Conservation (phyloP, 1,140 invertebrate genomes). For the Hylaeus anthracinus region DNA sequence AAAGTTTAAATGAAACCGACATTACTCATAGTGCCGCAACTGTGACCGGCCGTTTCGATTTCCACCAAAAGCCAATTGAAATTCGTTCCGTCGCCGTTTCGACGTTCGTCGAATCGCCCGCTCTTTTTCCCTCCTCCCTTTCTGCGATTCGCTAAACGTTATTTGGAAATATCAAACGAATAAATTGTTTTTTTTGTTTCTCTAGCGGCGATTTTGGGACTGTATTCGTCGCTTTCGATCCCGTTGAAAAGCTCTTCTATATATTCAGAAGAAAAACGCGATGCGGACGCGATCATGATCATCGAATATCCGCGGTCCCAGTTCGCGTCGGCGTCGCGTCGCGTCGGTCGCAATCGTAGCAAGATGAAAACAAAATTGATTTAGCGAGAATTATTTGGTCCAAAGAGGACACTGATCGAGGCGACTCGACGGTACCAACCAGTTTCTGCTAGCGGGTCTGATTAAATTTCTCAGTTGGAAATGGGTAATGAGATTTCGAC, state of each 20-base stretch:
- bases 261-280: too few relatives aligned
- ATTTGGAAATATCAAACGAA: slow-evolving; percentile 42
- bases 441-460: slow-evolving; percentile 48
- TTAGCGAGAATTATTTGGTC: slow-evolving; percentile 37
- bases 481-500: slow-evolving; percentile 60
- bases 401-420: slow-evolving; percentile 56
- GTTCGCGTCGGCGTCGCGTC: too few relatives aligned
- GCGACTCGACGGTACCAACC: slow-evolving; percentile 34
- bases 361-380: slow-evolving; percentile 56
- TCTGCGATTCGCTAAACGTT: slow-evolving; percentile 27
- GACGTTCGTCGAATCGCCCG: slow-evolving; percentile 10
- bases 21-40: slow-evolving; percentile 60
- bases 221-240: too few relatives aligned
- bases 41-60: slow-evolving; percentile 61
- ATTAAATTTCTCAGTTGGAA: slow-evolving; percentile 63
- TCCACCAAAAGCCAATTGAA: slow-evolving; percentile 62
- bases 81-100: slow-evolving; percentile 60
- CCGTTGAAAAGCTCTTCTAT: neutral
- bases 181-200: slow-evolving; percentile 8
- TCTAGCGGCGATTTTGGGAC: too few relatives aligned
- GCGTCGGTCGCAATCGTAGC: slow-evolving; percentile 2
- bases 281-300: neutral
- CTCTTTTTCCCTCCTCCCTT: neutral
- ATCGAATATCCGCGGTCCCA: neutral
- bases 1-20: slow-evolving; percentile 65